Conservation (phyloP, 2,888 invertebrate genomes). For the Augiades crinisus region DNA sequence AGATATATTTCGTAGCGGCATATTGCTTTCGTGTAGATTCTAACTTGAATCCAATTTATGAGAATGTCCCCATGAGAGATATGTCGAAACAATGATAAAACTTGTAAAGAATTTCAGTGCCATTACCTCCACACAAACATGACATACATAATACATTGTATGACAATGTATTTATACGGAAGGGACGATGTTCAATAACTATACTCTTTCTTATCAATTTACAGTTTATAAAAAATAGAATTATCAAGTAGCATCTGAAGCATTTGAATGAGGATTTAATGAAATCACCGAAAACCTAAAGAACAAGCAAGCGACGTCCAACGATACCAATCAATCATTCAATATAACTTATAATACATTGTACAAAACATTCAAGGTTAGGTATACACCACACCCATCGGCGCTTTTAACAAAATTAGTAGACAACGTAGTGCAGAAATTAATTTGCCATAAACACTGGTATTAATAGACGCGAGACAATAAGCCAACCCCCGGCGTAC, state of each 20-base stretch:
- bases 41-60: conserved; percentile 75
- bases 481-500: conserved; percentile 67
- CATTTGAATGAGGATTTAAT: too few species aligned
- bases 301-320: too few species aligned
- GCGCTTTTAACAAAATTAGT: conserved; percentile 33
- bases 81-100: conserved; percentile 71
- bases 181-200: too few species aligned
- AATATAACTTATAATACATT: too few species aligned
- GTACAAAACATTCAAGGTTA: not conserved
- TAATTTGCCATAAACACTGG: conserved; percentile 59
- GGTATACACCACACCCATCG: not conserved
- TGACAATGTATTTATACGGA: not conserved
- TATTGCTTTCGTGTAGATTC: conserved; percentile 50
- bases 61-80: conserved; percentile 70
- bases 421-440: conserved; percentile 52
- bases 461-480: conserved; percentile 73
- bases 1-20: conserved; percentile 32
- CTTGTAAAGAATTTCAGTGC: conserved; percentile 59
- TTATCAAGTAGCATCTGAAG: too few species aligned
- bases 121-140: conserved; percentile 33
- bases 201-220: too few species aligned
- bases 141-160: not conserved
- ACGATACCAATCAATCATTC: too few species aligned
- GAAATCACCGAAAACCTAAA: too few species aligned
- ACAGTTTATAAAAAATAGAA: too few species aligned